Base-by-base conservation (phyloP, 1,140 invertebrate genomes). In the Rhynchophorus ferrugineus region DNA sequence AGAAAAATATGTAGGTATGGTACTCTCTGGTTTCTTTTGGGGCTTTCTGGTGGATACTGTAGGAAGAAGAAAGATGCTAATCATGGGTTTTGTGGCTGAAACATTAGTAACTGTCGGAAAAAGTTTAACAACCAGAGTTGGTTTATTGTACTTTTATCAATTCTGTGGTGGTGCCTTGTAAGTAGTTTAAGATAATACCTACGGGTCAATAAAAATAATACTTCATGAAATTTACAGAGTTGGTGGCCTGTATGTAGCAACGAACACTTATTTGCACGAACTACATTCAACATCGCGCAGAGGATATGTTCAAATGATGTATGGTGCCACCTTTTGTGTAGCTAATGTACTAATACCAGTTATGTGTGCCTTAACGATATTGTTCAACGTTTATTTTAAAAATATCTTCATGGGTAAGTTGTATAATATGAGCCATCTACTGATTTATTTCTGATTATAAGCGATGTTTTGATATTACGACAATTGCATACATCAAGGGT, bases 11-110 rank as follows among this genome's bases (percentile, higher is more conserved):
- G n/a, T 64, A 81, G 89, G 89, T 39, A 91, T 90, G 87, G 80
- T 90, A 56, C 71, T 79, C 1, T 88, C 87, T 39, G 86, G 85
- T 0, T 78, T 87, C 61, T 59, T 89, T 14, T 91, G 88, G 87
- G 89, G 89, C 2, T 87, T 83, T 52, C 61, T 91, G 5, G 84
- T 85, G 0, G 89, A 93, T 63, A 80, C 81, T 0, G 71, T 82
- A 19, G 89, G 89, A 1, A 75, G 89, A 8, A 76, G 76, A 46
- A 75, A 78, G 36, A 75, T 90, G 29, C 72, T 91, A 20, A 71
- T 87, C 18, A 78, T 76, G 58, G 86, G 87, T 1, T 84, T 84
- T 61, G 66, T 85, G n/a, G 64, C 80, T 0, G 79, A 89, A 56
- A 80, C 78, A 1, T 57, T 89, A 5, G 78, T 83, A 44, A 84